phyloP scores from a whole-genome alignment of 2,797 vertebrate species.

The Myripristis jacobus region DNA sequence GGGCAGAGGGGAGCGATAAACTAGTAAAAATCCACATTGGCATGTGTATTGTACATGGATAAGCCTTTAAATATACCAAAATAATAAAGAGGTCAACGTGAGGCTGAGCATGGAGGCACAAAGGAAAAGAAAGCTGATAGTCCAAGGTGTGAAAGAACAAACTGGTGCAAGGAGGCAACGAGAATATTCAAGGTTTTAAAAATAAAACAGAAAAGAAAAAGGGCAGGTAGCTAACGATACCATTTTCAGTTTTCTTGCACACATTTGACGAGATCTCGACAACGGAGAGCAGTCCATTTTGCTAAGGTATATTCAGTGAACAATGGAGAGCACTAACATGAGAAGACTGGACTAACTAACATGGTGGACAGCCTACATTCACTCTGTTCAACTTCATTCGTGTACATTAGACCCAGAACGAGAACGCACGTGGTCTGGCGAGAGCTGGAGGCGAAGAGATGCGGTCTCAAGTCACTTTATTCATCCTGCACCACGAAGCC shows the following conservation, averaged over 20 bases:
- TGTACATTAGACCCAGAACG: slow-evolving; percentile 47
- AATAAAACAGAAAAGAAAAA: slow-evolving; percentile 42
- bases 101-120: slow-evolving; percentile 26
- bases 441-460: slow-evolving; percentile 17
- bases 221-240: slow-evolving; percentile 38
- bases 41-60: slow-evolving; percentile 35
- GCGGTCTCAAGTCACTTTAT: slow-evolving; percentile 37
- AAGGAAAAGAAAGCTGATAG: slow-evolving; percentile 23
- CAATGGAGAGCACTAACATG: slow-evolving; percentile 47
- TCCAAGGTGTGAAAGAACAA: slow-evolving; percentile 30
- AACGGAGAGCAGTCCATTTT: slow-evolving; percentile 26
- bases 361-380: slow-evolving; percentile 64
- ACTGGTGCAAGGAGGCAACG: slow-evolving; percentile 33
- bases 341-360: slow-evolving; percentile 38
- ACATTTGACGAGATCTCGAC: slow-evolving; percentile 43
- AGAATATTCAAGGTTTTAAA: slow-evolving; percentile 52
- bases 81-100: slow-evolving; percentile 40
- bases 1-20: slow-evolving; percentile 17
- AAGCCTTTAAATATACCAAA: slow-evolving; percentile 37
- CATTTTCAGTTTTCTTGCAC: slow-evolving; percentile 42
- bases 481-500: slow-evolving; percentile 19
- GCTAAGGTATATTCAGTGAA: slow-evolving; percentile 43
- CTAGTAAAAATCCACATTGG: slow-evolving; percentile 6
- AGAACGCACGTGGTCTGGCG: slow-evolving; percentile 19
- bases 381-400: slow-evolving; percentile 61